Evolutionary conservation across 2,113 vertebrate species (phyloP).

Genomic region (Rhinoderma darwinii): DNA sequence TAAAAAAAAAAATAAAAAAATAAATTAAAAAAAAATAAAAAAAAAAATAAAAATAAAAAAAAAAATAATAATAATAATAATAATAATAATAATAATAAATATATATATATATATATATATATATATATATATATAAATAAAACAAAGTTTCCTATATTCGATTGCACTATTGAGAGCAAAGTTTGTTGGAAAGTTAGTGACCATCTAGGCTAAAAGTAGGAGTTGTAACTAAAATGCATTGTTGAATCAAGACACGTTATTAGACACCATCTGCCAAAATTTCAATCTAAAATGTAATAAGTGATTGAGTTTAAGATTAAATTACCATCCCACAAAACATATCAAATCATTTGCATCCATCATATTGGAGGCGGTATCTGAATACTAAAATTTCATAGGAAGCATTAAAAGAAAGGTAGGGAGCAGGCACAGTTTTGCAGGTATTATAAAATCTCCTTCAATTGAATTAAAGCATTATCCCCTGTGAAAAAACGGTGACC

Average conservation of each 20-base stretch:
- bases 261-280: background rate
- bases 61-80: too few relatives aligned
- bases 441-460: background rate
- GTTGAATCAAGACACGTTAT: background rate
- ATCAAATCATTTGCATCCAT: conserved; percentile 3
- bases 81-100: too few relatives aligned
- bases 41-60: too few relatives aligned
- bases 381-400: background rate
- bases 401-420: background rate
- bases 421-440: background rate
- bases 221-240: background rate
- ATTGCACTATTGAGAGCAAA: too few relatives aligned
- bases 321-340: conserved; percentile 13
- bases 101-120: too few relatives aligned
- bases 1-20: too few relatives aligned
- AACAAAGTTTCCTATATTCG: too few relatives aligned
- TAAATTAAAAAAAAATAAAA: too few relatives aligned
- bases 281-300: conserved; percentile 13
- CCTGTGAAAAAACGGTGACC: background rate
- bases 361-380: background rate
- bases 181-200: too few relatives aligned
- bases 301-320: conserved; percentile 1
- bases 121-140: too few relatives aligned
- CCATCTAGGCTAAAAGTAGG: background rate
- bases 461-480: background rate